These are phyloP conservation scores for Orcinus orca DNA, from an alignment of 2,113 vertebrate species.

Conservation along the genomic window DNA sequence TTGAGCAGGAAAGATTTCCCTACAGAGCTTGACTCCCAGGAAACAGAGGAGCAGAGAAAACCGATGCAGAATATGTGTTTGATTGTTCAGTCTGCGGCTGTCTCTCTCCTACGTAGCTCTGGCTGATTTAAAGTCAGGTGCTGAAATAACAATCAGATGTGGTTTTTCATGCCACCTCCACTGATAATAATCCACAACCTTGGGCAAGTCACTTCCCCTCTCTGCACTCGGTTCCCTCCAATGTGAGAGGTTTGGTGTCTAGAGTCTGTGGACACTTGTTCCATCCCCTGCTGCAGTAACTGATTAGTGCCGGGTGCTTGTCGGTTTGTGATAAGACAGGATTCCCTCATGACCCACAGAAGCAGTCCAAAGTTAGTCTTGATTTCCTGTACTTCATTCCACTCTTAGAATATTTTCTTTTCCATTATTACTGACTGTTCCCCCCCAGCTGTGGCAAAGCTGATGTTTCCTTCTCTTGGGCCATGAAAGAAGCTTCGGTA, in stretches of 20 bases:
- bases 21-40: not conserved
- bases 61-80: not conserved
- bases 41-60: not conserved
- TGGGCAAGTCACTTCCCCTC: not conserved
- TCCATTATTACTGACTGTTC: not conserved
- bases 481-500: not conserved
- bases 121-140: slow-evolving; percentile 22
- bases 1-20: not conserved
- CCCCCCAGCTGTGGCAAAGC: not conserved
- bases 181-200: not conserved
- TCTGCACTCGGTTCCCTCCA: not conserved
- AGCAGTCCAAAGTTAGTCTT: not conserved
- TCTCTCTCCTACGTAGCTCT: not conserved
- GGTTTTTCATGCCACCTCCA: not conserved
- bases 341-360: not conserved
- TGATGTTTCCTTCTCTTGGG: not conserved
- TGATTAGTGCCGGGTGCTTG: not conserved
- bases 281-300: not conserved
- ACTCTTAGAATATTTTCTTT: not conserved
- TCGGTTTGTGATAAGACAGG: not conserved
- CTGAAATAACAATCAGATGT: not conserved
- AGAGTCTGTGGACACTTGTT: not conserved
- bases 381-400: not conserved
- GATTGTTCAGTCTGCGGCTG: not conserved
- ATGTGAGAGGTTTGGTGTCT: not conserved